Evolutionary conservation across 1,140 invertebrate species (phyloP), one percentile per base, ranked within the genome.

Genomic region (Paramacrobiotus metropolitanus): DNA sequence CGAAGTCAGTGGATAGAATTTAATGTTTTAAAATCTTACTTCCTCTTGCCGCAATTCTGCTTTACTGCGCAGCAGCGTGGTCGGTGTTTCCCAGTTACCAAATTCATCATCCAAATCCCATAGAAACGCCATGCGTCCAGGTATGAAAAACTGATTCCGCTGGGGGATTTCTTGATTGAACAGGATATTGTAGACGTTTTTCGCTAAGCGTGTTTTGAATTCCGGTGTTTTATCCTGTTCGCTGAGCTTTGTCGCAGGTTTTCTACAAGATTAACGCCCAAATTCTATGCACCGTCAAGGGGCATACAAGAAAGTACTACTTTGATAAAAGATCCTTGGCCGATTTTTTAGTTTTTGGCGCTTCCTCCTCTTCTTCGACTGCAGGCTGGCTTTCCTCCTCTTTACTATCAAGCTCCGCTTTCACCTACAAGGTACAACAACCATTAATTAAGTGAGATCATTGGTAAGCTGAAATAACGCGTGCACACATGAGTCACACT

Each of bases 81-180:
- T 95, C 0, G 94, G 94, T 62, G 98, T 92, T 70, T 97, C 93
- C 63, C 82, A 84, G 62, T 90, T 86, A 3, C 82, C 81, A 64
- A 81, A 83, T 61, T 90, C 88, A 69, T 97, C 92, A 31, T 73
- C 70, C 62, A 97, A 72, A 68, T 98, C 93, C 59, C 97, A 87
- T 1, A 96, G 84, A 70, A 98, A 99, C 0, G 94, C 94, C 91
- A 97, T 98, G 20, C 94, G 79, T 44, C 90, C 87, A 0, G 90
- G 86, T 2, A 86, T 81, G 75, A 97, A 99, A n/a, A 95, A 70
- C 67, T 97, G 92, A 72, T 95, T 96, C 44, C 85, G 77, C 44
- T 85, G 81, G 55, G 75, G 73, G n/a, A 70, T 64, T 34, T 70
- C 69, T 1, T 62, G 65, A 61, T 71, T 72, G 63, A 80, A 78